Conservation (phyloP, 2,888 invertebrate species). For the Acleris sparsana region DNA sequence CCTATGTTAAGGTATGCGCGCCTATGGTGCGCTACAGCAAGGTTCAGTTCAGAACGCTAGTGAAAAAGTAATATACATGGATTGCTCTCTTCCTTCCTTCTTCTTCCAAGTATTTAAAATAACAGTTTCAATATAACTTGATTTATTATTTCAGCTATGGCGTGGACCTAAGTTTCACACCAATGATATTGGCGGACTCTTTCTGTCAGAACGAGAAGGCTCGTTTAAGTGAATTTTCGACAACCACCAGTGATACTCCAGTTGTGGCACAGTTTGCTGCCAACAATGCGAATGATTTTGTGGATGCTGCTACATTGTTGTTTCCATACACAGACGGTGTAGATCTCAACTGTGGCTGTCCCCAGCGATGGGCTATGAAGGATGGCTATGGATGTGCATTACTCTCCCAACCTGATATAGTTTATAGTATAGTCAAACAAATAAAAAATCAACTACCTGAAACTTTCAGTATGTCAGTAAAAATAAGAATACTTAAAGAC, state of each 20-base stretch:
- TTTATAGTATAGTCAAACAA: slow-evolving; percentile 91
- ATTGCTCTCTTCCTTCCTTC: neutral
- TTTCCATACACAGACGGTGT: slow-evolving; percentile 94
- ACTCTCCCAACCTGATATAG: slow-evolving; percentile 91
- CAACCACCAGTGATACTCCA: slow-evolving; percentile 90
- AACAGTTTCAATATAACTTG: neutral
- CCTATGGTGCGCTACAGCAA: slow-evolving; percentile 98
- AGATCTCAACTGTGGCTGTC: slow-evolving; percentile 98
- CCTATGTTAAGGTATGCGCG: slow-evolving; percentile 91
- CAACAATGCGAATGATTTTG: slow-evolving; percentile 91
- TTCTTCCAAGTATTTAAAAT: neutral
- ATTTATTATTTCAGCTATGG: slow-evolving; percentile 85
- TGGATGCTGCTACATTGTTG: slow-evolving; percentile 92
- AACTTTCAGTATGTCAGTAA: slow-evolving; percentile 94
- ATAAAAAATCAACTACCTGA: slow-evolving; percentile 88
- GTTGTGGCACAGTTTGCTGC: slow-evolving; percentile 98
- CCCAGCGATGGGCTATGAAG: slow-evolving; percentile 96
- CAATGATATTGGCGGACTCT: slow-evolving; percentile 98
- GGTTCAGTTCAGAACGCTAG: slow-evolving; percentile 75
- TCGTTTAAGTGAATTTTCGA: slow-evolving; percentile 91
- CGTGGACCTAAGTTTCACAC: slow-evolving; percentile 95
- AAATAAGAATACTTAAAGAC: slow-evolving; percentile 92
- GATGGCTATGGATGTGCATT: slow-evolving; percentile 95
- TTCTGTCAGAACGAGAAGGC: slow-evolving; percentile 95
- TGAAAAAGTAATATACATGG: slow-evolving; percentile 59